Evolutionary conservation across 2,888 invertebrate species (phyloP), one percentile per base, ranked within the genome.

Genomic region (Acholoe squamosa): DNA sequence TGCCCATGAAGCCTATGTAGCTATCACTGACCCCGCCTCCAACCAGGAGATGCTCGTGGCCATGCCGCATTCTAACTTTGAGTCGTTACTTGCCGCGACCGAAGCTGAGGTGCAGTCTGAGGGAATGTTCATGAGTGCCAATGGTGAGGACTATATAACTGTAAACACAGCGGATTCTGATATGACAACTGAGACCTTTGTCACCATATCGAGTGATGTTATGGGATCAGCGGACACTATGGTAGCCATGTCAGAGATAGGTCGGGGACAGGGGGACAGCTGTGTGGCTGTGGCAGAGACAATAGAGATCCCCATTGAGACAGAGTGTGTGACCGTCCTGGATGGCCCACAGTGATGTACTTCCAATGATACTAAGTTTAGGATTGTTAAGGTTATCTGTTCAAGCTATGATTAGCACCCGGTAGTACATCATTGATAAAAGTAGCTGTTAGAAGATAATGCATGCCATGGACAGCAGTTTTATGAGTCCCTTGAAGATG

Each of bases 1-100:
- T 0, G 80, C 33, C 52, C 54, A 89, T 0, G 89, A 89, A 33
- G 76, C 89, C 28, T 61, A 77, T 22, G 84, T 91, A 1, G 61
- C 91, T 25, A 89, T 91, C 89, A 89, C 80, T 25, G 91, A 91
- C 67, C 89, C 91, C 0, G 31, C 56, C 43, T 89, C 89, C 25
- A 91, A 89, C 51, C 89, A 89, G 84, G 89, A 91, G 80, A 77
- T 71, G 31, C 76, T 84, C 12, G 91, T 91, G 5, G 77, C 89
- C 67, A 77, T 89, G 67, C 77, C 77, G 19, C 88, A 86, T 14
- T 71, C 90, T 16, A 89, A 88, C 54, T 71, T 90, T 7, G 90
- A 90, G 77, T 86, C 88, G 19, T 89, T 90, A 10, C 90, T 90
- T 12, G 84, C 88, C 12, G 77, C 89, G 3, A 67, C 89, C 0